A percentile compares a stretch with the other conserved stretches of the same genome.
phyloP scores from a whole-genome alignment of 2,113 vertebrate genomes.

The Cephalopterus ornatus region DNA sequence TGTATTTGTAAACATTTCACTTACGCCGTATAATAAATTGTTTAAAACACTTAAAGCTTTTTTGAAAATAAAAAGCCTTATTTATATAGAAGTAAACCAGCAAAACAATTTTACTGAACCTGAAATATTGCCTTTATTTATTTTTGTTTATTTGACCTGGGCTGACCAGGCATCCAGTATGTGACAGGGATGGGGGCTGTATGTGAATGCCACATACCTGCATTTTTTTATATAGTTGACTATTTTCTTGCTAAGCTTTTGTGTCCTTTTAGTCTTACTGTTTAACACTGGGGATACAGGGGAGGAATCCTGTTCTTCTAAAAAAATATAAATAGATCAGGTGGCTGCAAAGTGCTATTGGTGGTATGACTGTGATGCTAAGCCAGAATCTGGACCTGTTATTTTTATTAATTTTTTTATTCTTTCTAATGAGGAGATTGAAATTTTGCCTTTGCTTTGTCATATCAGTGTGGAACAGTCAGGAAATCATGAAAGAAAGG shows the following conservation, averaged over 20 bases:
- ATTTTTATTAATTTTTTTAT: background rate
- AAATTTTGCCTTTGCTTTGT: background rate
- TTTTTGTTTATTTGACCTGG: background rate
- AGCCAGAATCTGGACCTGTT: background rate
- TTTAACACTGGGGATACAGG: background rate
- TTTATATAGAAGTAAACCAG: background rate
- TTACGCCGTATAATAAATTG: background rate
- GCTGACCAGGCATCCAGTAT: background rate
- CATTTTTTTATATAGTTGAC: background rate
- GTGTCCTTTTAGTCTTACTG: background rate
- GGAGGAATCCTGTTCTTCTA: background rate
- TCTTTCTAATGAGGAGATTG: background rate
- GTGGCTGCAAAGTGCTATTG: background rate
- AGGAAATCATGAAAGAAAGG: background rate
- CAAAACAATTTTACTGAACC: background rate
- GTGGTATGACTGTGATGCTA: background rate
- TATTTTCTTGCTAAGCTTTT: background rate
- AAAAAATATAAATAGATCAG: rapidly evolving
- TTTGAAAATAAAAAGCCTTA: background rate
- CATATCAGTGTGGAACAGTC: background rate
- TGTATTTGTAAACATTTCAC: background rate
- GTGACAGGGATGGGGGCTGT: background rate
- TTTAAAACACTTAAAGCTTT: background rate
- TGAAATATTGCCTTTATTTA: background rate
- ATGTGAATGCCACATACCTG: too few relatives aligned